Evolutionary conservation across 2,888 invertebrate species (phyloP).

Genomic region (Neoscelio sp.): DNA sequence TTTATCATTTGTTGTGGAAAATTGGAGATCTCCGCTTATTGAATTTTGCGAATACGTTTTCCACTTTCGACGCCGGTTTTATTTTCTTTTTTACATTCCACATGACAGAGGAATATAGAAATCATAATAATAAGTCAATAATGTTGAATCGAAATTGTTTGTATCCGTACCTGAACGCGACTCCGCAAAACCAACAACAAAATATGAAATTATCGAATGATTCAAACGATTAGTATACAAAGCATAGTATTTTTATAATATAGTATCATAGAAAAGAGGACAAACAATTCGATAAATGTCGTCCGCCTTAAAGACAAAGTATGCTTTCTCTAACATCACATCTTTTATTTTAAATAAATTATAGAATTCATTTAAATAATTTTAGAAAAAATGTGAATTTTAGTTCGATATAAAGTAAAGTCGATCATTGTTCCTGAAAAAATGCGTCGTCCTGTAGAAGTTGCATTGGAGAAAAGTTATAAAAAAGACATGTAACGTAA

Average conservation of each 20-base stretch:
- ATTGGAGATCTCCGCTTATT: too few relatives aligned
- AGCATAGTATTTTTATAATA: slow-evolving; percentile 57
- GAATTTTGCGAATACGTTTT: too few relatives aligned
- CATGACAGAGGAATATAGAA: slow-evolving; percentile 24
- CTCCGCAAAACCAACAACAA: slow-evolving; percentile 19
- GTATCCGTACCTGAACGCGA: slow-evolving; percentile 56
- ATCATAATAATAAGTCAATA: slow-evolving; percentile 17
- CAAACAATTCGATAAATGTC: too few relatives aligned
- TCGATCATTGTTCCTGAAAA: slow-evolving; percentile 23
- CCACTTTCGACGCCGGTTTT: too few relatives aligned
- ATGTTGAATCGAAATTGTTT: slow-evolving; percentile 24
- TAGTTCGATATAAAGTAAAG: slow-evolving; percentile 11
- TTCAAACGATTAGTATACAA: slow-evolving; percentile 41
- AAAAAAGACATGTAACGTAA: too few relatives aligned
- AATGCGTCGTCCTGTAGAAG: slow-evolving; percentile 11
- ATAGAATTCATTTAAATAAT: neutral
- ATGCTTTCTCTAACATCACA: too few relatives aligned
- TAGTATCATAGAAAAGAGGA: neutral
- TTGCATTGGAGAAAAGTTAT: slow-evolving; percentile 12
- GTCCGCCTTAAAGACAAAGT: too few relatives aligned
- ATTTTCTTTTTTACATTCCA: slow-evolving; percentile 36
- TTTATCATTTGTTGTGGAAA: too few relatives aligned
- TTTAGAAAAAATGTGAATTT: neutral
- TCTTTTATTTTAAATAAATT: too few relatives aligned
- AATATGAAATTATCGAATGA: slow-evolving; percentile 44